Percentiles rank a stretch among this genome's conserved stretches.
phyloP scores from a whole-genome alignment of 2,113 vertebrate species.

The Nerophis lumbriciformis region DNA sequence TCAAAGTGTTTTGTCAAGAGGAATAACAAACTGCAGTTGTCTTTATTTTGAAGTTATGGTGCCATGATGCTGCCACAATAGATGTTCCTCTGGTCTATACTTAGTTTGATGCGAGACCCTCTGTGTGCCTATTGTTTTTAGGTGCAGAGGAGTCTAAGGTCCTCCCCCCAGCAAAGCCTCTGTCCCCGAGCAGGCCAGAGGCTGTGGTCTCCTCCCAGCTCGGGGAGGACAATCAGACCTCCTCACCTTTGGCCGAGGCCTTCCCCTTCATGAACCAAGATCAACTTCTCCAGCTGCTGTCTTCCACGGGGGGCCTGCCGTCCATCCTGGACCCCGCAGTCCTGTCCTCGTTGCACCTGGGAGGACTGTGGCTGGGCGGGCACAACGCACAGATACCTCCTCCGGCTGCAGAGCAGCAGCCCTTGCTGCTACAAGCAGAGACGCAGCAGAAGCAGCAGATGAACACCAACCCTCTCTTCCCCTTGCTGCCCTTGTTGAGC shows the following conservation, averaged over 20 bases:
- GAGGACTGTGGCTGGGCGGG: constrained; percentile 65
- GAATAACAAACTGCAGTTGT: no score
- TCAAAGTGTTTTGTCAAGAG: no score
- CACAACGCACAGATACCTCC: constrained; percentile 52
- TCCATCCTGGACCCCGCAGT: constrained; percentile 66
- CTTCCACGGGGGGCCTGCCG: constrained; percentile 66
- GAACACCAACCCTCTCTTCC: constrained; percentile 57
- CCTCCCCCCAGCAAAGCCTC: constrained; percentile 43
- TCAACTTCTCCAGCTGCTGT: constrained; percentile 80
- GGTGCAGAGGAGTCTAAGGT: constrained; percentile 39
- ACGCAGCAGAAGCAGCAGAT: constrained; percentile 59
- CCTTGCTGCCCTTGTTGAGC: constrained; percentile 63
- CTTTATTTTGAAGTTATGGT: no score
- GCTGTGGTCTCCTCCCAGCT: constrained; percentile 48
- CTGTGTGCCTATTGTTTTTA: constrained; percentile 13
- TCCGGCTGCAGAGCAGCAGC: constrained; percentile 55
- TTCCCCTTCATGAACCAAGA: constrained; percentile 86
- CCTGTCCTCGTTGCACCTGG: constrained; percentile 75
- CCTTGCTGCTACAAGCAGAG: constrained; percentile 54
- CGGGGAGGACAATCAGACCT: constrained; percentile 36
- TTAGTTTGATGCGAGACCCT: no score
- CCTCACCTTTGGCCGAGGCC: constrained; percentile 72
- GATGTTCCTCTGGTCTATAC: no score
- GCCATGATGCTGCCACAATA: no score
- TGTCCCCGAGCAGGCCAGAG: constrained; percentile 62